phyloP scores from a whole-genome alignment of 35 echinoderm and acorn worm genomes.

The Patiria miniata region DNA sequence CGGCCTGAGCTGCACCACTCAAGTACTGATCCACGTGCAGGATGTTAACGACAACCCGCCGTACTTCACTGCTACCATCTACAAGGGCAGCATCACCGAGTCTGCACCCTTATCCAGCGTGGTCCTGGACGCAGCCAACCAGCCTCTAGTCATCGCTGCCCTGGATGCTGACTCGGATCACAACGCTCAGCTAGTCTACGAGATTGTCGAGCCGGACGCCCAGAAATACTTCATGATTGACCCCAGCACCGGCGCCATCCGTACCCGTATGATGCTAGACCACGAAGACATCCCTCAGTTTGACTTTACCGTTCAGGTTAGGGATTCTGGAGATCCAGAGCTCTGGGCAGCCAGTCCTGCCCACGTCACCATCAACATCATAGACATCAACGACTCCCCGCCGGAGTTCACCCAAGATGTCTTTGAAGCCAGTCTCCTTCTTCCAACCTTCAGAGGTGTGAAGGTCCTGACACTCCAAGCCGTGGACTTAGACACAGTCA shows the following conservation, averaged over 20 bases:
- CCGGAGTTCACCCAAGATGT: constrained; percentile 68
- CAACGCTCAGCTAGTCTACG: constrained; percentile 89
- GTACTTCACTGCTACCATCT: constrained; percentile 50
- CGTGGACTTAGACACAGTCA: constrained; percentile 82
- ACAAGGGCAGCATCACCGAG: constrained; percentile 94
- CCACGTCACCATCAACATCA: constrained; percentile 69
- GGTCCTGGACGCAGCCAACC: constrained; percentile 69
- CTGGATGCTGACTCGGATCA: constrained; percentile 82
- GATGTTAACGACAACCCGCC: constrained; percentile 94
- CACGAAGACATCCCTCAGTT: constrained; percentile 80
- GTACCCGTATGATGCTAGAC: constrained; percentile 78
- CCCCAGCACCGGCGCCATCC: constrained; percentile 90
- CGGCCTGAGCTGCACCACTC: constrained; percentile 53
- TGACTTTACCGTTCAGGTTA: constrained; percentile 81
- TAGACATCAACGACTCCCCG: constrained; percentile 96
- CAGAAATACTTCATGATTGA: constrained; percentile 89
- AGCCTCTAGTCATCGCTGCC: constrained; percentile 87
- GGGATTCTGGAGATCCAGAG: constrained; percentile 72
- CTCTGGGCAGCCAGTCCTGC: constrained; percentile 74
- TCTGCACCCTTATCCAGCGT: constrained; percentile 78
- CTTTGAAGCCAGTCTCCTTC: constrained; percentile 64
- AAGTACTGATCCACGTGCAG: constrained; percentile 78
- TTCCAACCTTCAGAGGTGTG: constrained; percentile 89
- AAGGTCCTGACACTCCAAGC: constrained; percentile 62
- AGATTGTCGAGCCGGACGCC: constrained; percentile 85